phyloP scores from a whole-genome alignment of 2,888 invertebrate species.

The Diploptera punctata region DNA sequence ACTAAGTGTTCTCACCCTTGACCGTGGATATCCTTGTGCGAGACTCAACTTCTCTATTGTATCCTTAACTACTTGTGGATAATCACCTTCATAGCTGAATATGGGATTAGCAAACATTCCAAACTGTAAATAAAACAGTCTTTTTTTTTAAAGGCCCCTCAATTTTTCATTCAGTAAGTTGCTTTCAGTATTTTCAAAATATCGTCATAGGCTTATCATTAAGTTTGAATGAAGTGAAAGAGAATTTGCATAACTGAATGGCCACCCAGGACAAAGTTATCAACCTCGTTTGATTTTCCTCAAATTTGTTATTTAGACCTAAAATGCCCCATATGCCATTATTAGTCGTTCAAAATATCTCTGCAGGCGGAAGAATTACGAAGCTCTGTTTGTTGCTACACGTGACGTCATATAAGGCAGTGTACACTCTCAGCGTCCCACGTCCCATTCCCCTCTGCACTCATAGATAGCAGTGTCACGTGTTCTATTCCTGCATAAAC shows the following conservation, averaged over 20 bases:
- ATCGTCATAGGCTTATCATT: too few species aligned
- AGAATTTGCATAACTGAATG: not conserved
- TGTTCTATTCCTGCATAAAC: too few species aligned
- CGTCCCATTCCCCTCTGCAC: too few species aligned
- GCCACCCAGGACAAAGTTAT: not conserved
- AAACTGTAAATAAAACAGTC: slow-evolving; percentile 49
- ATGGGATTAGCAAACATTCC: slow-evolving; percentile 60
- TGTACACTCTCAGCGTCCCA: too few species aligned
- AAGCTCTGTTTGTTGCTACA: too few species aligned
- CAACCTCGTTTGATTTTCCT: not conserved
- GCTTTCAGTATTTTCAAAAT: too few species aligned
- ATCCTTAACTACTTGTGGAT: slow-evolving; percentile 58
- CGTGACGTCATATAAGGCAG: too few species aligned
- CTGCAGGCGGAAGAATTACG: too few species aligned
- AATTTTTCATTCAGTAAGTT: not conserved
- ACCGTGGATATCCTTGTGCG: slow-evolving; percentile 53
- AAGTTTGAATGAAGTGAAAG: not conserved
- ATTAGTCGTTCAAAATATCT: too few species aligned
- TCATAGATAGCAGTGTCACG: too few species aligned
- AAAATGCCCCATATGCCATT: too few species aligned
- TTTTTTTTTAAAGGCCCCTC: not conserved
- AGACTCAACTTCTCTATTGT: slow-evolving; percentile 55
- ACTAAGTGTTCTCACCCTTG: slow-evolving; percentile 57
- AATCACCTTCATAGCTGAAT: slow-evolving; percentile 58
- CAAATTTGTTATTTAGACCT: too few species aligned